Evolutionary conservation across 2,113 vertebrate genomes (phyloP), one percentile per base, ranked within the genome.

Genomic region (Pelvicachromis taeniatus): DNA sequence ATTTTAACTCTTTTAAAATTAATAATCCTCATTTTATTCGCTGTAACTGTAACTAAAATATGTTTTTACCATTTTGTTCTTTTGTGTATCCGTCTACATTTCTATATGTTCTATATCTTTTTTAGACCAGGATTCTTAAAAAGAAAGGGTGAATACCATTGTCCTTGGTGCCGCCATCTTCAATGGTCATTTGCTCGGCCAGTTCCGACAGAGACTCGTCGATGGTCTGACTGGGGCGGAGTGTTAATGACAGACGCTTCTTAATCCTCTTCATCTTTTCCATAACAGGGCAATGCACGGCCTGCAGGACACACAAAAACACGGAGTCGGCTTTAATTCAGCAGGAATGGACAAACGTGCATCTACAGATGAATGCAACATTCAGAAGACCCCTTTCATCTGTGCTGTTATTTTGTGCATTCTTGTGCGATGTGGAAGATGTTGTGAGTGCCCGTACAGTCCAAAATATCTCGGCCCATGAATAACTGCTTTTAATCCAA

Each of bases 171-270:
- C 98, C 98, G 83, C 96, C 97, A 86, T 99, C 99, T 95, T 99
- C 99, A 45, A 99, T 97, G 82, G 98, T 99, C 99, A 99, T 99
- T 96, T 99, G 99, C 94, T 99, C 99, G 3, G 99, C 99, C 88
- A 99, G 94, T 92, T 99, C 99, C 7, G 99, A 99, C 56, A 99
- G 95, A 0, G 99, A 99, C 87, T 99, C 99, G 88, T 99, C 99
- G 11, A 99, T 97, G 86, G 98, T 99, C 95, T 99, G 98, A 93
- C 98, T 99, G 93, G 98, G 97, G 81, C 98, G 97, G 86, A 99
- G 96, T 0, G 98, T 99, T 93, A 99, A 96, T 35, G 99, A 99
- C 81, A 99, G 96, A 80, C 98, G 97, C 93, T 98, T 97, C 95
- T 98, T 99, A 88, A 99, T 98, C 95, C 97, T 97, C 97, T 99